Evolutionary conservation across 2,113 vertebrate species (phyloP).

Genomic region (Mellivora capensis): DNA sequence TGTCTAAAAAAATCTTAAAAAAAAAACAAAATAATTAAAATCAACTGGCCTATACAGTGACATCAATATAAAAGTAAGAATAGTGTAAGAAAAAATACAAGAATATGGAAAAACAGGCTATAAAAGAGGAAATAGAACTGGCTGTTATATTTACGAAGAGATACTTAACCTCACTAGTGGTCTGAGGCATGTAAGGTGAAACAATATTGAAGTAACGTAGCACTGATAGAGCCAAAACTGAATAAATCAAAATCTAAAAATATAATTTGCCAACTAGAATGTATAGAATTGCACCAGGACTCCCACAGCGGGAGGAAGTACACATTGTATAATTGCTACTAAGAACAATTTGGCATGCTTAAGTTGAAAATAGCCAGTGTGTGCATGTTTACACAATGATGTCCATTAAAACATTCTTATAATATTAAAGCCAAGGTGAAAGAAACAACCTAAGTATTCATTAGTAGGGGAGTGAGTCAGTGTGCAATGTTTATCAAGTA

Average conservation of each 20-base stretch:
- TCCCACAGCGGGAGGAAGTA: background rate
- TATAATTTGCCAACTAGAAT: background rate
- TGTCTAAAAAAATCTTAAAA: too few relatives aligned
- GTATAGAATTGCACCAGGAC: background rate
- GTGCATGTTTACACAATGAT: background rate
- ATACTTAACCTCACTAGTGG: background rate
- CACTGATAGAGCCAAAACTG: background rate
- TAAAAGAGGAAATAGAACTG: background rate
- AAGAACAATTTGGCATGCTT: background rate
- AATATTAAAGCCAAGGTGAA: background rate
- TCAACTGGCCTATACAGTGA: background rate
- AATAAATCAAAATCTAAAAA: constrained; percentile 13
- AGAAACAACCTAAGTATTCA: background rate
- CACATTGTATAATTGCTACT: background rate
- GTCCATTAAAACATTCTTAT: background rate
- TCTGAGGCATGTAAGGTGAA: background rate
- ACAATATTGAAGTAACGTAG: background rate
- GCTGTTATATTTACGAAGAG: background rate
- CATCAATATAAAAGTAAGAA: background rate
- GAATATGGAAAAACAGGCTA: background rate
- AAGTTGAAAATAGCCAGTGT: background rate
- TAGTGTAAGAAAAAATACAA: background rate
- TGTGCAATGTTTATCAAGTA: background rate
- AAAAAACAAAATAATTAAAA: background rate
- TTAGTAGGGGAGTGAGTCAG: background rate